Base-by-base conservation (phyloP, 2,113 vertebrate species). In the Cyanistes caeruleus region DNA sequence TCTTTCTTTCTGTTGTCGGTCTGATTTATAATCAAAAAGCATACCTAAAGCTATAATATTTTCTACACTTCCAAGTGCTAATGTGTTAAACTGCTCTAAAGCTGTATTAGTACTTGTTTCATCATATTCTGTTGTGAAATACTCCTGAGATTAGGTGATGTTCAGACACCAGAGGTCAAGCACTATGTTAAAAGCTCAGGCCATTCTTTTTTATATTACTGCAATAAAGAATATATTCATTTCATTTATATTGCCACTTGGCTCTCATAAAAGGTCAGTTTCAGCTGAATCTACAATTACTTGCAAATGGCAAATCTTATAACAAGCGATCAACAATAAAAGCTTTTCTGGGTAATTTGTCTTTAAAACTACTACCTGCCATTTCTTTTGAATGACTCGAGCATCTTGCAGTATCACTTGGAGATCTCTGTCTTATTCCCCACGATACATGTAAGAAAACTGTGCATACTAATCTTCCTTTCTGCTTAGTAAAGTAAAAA, bases 201-300 rank as follows among this genome's bases (percentile, higher is more conserved):
- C 93, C 93, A 97, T 93, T 97, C 96, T 96, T 97, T 98, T 98
- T 98, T 98, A 97, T 98, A 90, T 93, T 95, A 95, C 79, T 92
- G 94, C 95, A 96, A 94, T 97, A 97, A 98, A 97, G 87, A 96
- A 97, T 97, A 96, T 96, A 97, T 98, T 97, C 64, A 97, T 97
- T 98, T 97, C 90, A 96, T 95, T 97, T 98, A 95, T 95, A 96
- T 96, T 97, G 89, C 92, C 96, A 96, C 87, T 96, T 97, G 95
- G 92, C 95, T 97, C 85, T 97, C 97, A 96, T 97, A 96, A 98
- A 98, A 98, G 97, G 96, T 96, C 95, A 95, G 85, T 97, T 97
- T 97, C 93, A 92, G 79, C 77, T 89, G 94, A 97, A 97, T 96
- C 90, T 97, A 97, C 97, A 98, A 97, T 96, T 95, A 90, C 76